These are phyloP conservation scores for Xenopus laevis DNA, from an alignment of 2,113 vertebrate species.

Conservation along the genomic window DNA sequence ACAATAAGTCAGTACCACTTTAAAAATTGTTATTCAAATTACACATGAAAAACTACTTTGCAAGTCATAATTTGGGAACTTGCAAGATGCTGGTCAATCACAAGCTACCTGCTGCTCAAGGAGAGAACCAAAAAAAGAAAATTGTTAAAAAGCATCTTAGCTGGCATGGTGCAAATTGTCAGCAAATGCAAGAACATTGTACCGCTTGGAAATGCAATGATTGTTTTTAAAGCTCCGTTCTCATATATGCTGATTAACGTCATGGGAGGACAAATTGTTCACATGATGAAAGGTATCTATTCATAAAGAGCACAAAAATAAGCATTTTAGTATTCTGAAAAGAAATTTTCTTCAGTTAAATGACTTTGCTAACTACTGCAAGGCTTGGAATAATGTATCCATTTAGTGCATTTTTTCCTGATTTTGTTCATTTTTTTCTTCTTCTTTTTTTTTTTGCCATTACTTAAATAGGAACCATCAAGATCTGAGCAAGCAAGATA, in stretches of 20 bases:
- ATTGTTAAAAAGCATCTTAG: conserved; percentile 46
- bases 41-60: conserved; percentile 43
- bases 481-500: conserved; percentile 40
- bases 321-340: conserved; percentile 47
- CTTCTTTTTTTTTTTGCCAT: conserved; percentile 17
- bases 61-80: conserved; percentile 46
- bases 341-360: conserved; percentile 44
- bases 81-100: conserved; percentile 46
- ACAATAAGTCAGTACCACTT: conserved; percentile 26
- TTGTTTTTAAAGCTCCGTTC: conserved; percentile 46
- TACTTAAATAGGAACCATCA: conserved; percentile 41
- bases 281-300: conserved; percentile 47
- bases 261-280: conserved; percentile 45
- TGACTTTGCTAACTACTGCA: conserved; percentile 46
- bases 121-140: conserved; percentile 44
- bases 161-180: conserved; percentile 46
- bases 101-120: conserved; percentile 42
- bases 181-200: conserved; percentile 44
- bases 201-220: conserved; percentile 43
- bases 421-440: not conserved
- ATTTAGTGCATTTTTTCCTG: conserved; percentile 37
- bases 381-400: conserved; percentile 45
- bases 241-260: conserved; percentile 47
- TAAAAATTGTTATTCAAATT: conserved; percentile 46
- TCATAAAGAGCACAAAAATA: conserved; percentile 46